Evolutionary conservation across 2,888 invertebrate genomes (phyloP).

Genomic region (Amiota minor): DNA sequence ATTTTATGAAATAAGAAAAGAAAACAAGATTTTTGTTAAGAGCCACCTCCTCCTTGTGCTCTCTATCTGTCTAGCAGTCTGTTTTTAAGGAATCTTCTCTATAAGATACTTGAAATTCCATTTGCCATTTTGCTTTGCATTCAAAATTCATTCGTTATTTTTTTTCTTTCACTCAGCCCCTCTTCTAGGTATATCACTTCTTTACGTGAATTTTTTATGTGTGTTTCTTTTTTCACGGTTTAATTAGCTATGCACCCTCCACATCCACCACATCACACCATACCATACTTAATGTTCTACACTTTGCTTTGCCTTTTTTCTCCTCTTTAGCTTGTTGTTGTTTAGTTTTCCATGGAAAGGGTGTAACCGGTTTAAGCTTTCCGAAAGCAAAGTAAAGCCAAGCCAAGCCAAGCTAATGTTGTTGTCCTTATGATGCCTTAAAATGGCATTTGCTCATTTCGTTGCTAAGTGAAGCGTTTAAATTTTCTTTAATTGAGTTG

Average conservation of each 20-base stretch:
- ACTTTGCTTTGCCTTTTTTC: not conserved
- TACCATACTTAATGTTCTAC: not conserved
- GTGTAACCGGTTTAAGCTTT: too few relatives aligned
- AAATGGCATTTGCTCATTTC: slow-evolving; percentile 17
- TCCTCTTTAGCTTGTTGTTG: not conserved
- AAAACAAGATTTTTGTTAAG: too few relatives aligned
- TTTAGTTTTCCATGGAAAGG: too few relatives aligned
- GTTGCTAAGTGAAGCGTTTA: slow-evolving; percentile 28
- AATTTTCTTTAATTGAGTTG: slow-evolving; percentile 42
- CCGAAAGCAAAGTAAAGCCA: not conserved
- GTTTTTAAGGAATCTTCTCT: too few relatives aligned
- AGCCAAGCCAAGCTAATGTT: slow-evolving; percentile 7
- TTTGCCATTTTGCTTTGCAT: too few relatives aligned
- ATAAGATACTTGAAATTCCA: too few relatives aligned
- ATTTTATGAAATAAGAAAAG: too few relatives aligned
- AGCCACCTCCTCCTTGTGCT: too few relatives aligned
- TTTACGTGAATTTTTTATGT: slow-evolving; percentile 32
- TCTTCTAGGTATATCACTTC: slow-evolving; percentile 32
- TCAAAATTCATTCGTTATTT: slow-evolving; percentile 29
- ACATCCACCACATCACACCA: not conserved
- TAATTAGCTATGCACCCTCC: slow-evolving; percentile 40
- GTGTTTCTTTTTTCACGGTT: slow-evolving; percentile 40
- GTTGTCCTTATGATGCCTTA: slow-evolving; percentile 4
- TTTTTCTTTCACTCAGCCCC: slow-evolving; percentile 36
- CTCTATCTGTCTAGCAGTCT: too few relatives aligned